phyloP scores from a whole-genome alignment of 2,888 invertebrate species.

The Ophioninae sp. region DNA sequence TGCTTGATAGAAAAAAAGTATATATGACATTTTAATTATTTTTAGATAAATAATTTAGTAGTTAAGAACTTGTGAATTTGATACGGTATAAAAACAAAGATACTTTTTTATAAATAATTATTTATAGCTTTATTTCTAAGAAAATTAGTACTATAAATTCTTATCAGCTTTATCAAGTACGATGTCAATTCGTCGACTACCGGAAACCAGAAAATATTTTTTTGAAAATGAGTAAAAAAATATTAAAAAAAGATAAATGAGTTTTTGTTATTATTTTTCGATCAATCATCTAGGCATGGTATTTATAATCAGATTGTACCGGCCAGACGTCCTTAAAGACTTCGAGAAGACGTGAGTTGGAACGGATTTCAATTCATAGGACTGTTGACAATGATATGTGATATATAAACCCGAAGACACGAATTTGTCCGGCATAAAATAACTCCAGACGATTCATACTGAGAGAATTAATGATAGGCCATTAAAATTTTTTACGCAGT shows the following conservation, averaged over 20 bases:
- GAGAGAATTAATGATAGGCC: conserved; percentile 1
- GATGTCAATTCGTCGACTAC: too few relatives aligned
- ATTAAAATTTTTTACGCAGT: conserved; percentile 24
- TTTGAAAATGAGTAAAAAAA: too few relatives aligned
- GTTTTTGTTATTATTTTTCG: not conserved
- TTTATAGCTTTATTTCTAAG: too few relatives aligned
- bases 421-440: conserved; percentile 13
- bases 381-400: not conserved
- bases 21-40: too few relatives aligned
- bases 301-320: not conserved
- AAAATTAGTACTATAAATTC: too few relatives aligned
- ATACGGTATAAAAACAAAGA: too few relatives aligned
- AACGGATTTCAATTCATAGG: conserved; percentile 6
- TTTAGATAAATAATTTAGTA: too few relatives aligned
- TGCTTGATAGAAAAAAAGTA: too few relatives aligned
- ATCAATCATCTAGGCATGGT: not conserved
- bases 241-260: not conserved
- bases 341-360: conserved; percentile 43
- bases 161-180: too few relatives aligned
- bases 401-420: conserved; percentile 3
- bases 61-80: too few relatives aligned
- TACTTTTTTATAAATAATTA: too few relatives aligned
- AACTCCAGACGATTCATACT: conserved; percentile 4
- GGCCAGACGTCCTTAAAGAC: conserved; percentile 12
- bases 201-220: too few relatives aligned